A percentile compares a stretch with the other conserved stretches of the same genome.
Evolutionary conservation across 2,888 invertebrate genomes (phyloP).

Genomic region (Papilio demoleus): DNA sequence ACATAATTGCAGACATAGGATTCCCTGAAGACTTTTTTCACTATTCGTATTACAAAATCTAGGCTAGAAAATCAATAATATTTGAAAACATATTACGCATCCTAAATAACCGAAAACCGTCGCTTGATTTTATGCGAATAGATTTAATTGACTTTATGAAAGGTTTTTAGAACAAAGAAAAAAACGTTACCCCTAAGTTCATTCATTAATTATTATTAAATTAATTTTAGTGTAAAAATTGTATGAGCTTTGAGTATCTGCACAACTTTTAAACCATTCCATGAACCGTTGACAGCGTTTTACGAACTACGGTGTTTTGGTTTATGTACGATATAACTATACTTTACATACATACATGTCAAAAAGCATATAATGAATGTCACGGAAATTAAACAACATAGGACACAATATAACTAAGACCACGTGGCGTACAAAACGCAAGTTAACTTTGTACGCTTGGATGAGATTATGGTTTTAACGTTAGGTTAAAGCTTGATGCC

Average conservation of each 20-base stretch:
- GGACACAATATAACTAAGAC: too few relatives aligned
- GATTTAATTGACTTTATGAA: not conserved
- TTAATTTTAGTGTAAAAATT: not conserved
- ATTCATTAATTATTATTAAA: not conserved
- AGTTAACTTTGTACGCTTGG: too few relatives aligned
- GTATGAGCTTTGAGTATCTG: not conserved
- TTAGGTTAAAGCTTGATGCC: too few relatives aligned
- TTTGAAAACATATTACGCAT: not conserved
- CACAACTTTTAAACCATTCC: too few relatives aligned
- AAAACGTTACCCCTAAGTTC: not conserved
- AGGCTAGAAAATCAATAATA: not conserved
- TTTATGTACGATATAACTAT: too few relatives aligned
- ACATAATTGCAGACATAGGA: constrained; percentile 12
- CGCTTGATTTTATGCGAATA: not conserved
- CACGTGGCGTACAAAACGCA: too few relatives aligned
- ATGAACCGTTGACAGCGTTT: too few relatives aligned
- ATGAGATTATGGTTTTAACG: too few relatives aligned
- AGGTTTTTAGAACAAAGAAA: not conserved
- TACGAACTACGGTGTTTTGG: too few relatives aligned
- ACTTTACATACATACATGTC: too few relatives aligned
- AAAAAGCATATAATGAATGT: too few relatives aligned
- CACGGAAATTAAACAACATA: too few relatives aligned
- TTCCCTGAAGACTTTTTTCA: not conserved
- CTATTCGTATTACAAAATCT: not conserved
- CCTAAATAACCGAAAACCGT: not conserved